Evolutionary conservation across 2,888 invertebrate species (phyloP).

Genomic region (Lobophora halterata): DNA sequence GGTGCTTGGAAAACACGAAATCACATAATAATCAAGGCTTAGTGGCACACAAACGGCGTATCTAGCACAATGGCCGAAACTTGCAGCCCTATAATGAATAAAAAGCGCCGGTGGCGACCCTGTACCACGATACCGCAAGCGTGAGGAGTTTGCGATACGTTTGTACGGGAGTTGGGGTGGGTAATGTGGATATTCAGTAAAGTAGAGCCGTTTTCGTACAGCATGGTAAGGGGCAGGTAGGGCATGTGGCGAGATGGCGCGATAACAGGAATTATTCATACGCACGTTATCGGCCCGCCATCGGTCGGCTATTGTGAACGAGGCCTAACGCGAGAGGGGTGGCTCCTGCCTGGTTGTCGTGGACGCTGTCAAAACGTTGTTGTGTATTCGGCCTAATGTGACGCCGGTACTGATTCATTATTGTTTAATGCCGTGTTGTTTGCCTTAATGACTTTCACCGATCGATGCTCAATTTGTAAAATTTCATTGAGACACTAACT

Average conservation of each 20-base stretch:
- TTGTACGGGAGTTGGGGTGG: slow-evolving; percentile 34
- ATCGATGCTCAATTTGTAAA: slow-evolving; percentile 41
- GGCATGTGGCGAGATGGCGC: slow-evolving; percentile 79
- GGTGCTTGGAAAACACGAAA: slow-evolving; percentile 61
- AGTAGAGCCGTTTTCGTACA: slow-evolving; percentile 48
- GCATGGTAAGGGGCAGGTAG: slow-evolving; percentile 75
- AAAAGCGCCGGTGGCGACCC: slow-evolving; percentile 63
- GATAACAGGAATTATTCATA: slow-evolving; percentile 80
- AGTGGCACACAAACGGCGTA: slow-evolving; percentile 66
- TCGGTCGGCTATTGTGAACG: slow-evolving; percentile 75
- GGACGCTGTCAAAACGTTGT: slow-evolving; percentile 74
- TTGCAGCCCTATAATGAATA: slow-evolving; percentile 74
- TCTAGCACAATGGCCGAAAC: slow-evolving; percentile 73
- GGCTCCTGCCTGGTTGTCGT: slow-evolving; percentile 68
- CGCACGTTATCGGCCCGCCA: slow-evolving; percentile 76
- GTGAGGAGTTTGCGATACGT: slow-evolving; percentile 35
- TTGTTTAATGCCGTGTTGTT: slow-evolving; percentile 62
- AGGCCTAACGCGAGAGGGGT: slow-evolving; percentile 72
- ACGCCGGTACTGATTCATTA: slow-evolving; percentile 65
- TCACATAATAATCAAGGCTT: slow-evolving; percentile 69
- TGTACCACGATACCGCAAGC: slow-evolving; percentile 48
- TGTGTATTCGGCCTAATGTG: slow-evolving; percentile 67
- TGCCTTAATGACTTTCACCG: slow-evolving; percentile 43
- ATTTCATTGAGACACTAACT: slow-evolving; percentile 27
- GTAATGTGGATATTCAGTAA: slow-evolving; percentile 39